These are phyloP conservation scores for Coracias cyanogaster DNA, from an alignment of 2,797 vertebrate genomes.

Conservation along the genomic window DNA sequence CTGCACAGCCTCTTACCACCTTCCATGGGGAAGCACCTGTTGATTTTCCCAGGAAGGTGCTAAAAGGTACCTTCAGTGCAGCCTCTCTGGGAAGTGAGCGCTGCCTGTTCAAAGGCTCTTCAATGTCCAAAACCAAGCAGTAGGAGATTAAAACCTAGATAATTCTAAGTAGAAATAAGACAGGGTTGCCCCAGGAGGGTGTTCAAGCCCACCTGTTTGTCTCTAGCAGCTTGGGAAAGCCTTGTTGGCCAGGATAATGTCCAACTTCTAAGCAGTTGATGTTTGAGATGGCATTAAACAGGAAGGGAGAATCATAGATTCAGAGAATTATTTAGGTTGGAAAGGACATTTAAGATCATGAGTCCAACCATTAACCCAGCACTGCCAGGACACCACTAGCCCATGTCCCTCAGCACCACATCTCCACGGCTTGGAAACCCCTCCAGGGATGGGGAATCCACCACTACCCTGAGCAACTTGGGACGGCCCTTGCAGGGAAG, in stretches of 20 bases:
- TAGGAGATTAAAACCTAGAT: not conserved
- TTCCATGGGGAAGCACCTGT: not conserved
- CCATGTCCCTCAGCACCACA: too few relatives aligned
- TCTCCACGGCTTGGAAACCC: too few relatives aligned
- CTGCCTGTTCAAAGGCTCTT: not conserved
- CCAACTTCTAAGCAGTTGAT: not conserved
- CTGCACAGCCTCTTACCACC: not conserved
- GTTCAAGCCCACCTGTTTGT: not conserved
- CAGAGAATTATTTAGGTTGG: too few relatives aligned
- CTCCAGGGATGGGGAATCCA: too few relatives aligned
- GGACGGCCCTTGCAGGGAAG: too few relatives aligned
- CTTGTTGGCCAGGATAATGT: rapidly evolving
- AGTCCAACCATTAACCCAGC: too few relatives aligned
- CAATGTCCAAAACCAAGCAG: rapidly evolving
- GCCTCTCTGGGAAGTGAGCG: not conserved
- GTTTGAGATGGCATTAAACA: not conserved
- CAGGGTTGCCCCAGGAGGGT: not conserved
- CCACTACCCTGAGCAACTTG: too few relatives aligned
- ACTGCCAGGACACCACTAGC: too few relatives aligned
- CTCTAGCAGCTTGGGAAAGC: not conserved
- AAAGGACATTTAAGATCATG: too few relatives aligned
- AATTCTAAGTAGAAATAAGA: not conserved
- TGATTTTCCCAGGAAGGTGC: not conserved
- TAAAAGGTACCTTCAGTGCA: not conserved
- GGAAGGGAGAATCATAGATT: not conserved